phyloP scores from a whole-genome alignment of 2,888 invertebrate species.

The Nephrotoma appendiculata region DNA sequence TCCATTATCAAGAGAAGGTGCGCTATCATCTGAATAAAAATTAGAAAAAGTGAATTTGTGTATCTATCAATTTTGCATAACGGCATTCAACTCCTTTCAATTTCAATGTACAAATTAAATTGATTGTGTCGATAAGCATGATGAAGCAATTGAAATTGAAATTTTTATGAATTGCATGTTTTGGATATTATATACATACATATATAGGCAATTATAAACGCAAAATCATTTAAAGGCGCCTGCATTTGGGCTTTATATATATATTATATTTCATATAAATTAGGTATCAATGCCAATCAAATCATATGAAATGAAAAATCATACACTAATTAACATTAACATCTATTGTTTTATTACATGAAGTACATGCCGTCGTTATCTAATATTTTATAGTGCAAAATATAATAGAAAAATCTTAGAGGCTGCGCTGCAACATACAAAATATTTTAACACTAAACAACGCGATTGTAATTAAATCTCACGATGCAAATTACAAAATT shows the following conservation, averaged over 20 bases:
- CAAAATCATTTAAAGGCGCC: neutral
- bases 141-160: neutral
- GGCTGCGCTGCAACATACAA: neutral
- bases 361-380: neutral
- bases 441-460: neutral
- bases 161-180: neutral
- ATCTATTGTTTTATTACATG: neutral
- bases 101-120: neutral
- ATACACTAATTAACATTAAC: neutral
- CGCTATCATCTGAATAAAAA: neutral
- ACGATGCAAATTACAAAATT: neutral
- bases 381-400: neutral
- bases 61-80: neutral
- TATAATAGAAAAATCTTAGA: neutral
- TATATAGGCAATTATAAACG: neutral
- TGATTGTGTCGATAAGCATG: neutral
- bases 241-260: neutral
- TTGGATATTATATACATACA: neutral
- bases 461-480: neutral
- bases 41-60: neutral
- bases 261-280: no score
- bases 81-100: neutral
- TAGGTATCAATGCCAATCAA: neutral
- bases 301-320: neutral
- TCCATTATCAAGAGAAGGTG: neutral